Percentiles rank a stretch among this genome's conserved stretches.
Evolutionary conservation across 2,888 invertebrate species (phyloP).

Genomic region (Euclidia mi): DNA sequence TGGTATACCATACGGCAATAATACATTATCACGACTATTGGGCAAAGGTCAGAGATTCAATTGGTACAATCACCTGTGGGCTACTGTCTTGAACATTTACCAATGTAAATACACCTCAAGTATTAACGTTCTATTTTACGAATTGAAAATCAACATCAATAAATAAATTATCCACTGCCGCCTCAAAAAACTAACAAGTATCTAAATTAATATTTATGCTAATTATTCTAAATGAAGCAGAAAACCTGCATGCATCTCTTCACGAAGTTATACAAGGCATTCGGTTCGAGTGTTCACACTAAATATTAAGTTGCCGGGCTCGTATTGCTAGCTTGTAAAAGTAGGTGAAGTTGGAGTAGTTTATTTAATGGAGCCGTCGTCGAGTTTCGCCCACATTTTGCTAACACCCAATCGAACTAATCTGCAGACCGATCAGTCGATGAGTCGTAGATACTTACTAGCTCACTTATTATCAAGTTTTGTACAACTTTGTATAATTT

Average conservation of each 20-base stretch:
- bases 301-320: constrained; percentile 69
- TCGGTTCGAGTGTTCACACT: constrained; percentile 56
- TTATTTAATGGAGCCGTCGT: constrained; percentile 76
- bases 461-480: constrained; percentile 13
- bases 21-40: too few species aligned
- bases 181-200: too few species aligned
- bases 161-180: too few species aligned
- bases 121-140: too few species aligned
- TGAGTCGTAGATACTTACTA: constrained; percentile 38
- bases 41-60: too few species aligned
- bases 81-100: too few species aligned
- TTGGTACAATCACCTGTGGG: too few species aligned
- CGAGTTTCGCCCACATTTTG: constrained; percentile 64
- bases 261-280: constrained; percentile 33
- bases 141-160: too few species aligned
- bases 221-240: constrained; percentile 40
- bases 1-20: too few species aligned
- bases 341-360: constrained; percentile 76
- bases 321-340: constrained; percentile 75
- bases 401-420: constrained; percentile 68
- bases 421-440: constrained; percentile 67
- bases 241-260: constrained; percentile 30
- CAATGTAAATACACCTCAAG: too few species aligned
- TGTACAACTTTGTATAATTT: constrained; percentile 19
- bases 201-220: too few species aligned